Percentiles rank a stretch among this genome's conserved stretches.
Conservation (phyloP, 2,888 invertebrate species). For the Shargacucullia verbasci region DNA sequence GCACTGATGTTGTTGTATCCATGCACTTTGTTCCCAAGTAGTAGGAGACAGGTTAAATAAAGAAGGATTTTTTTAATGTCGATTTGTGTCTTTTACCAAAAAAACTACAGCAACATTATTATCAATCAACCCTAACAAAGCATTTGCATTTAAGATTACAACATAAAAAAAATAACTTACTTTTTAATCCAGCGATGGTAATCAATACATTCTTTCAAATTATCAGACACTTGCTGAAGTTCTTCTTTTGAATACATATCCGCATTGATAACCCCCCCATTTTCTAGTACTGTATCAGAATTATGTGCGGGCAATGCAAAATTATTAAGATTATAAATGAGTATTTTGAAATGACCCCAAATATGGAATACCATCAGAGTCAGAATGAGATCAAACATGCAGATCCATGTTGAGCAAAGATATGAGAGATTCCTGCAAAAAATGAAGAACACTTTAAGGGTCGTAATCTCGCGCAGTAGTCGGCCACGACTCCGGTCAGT, state of each 20-base stretch:
- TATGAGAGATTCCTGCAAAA: constrained; percentile 28
- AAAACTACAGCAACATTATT: no score
- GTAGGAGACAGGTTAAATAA: no score
- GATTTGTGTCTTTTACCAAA: no score
- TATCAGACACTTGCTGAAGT: constrained; percentile 12
- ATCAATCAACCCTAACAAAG: no score
- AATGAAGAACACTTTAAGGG: no score
- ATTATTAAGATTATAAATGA: constrained; percentile 35
- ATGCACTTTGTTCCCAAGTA: no score
- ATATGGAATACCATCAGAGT: constrained; percentile 50
- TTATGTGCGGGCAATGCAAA: constrained; percentile 41
- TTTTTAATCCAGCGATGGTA: constrained; percentile 44
- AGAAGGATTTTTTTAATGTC: no score
- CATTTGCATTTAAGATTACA: no score
- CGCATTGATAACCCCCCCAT: background rate
- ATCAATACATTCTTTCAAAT: constrained; percentile 36
- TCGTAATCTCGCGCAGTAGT: no score
- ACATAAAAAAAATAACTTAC: no score
- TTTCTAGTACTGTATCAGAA: background rate
- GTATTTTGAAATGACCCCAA: constrained; percentile 56
- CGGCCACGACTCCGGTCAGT: no score
- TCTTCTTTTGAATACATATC: constrained; percentile 41
- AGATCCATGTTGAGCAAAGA: constrained; percentile 28
- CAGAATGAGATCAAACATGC: constrained; percentile 45
- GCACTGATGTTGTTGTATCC: no score